These are phyloP conservation scores for Dorcus parallelipipedus DNA, from an alignment of 2,888 invertebrate genomes.

Conservation along the genomic window DNA sequence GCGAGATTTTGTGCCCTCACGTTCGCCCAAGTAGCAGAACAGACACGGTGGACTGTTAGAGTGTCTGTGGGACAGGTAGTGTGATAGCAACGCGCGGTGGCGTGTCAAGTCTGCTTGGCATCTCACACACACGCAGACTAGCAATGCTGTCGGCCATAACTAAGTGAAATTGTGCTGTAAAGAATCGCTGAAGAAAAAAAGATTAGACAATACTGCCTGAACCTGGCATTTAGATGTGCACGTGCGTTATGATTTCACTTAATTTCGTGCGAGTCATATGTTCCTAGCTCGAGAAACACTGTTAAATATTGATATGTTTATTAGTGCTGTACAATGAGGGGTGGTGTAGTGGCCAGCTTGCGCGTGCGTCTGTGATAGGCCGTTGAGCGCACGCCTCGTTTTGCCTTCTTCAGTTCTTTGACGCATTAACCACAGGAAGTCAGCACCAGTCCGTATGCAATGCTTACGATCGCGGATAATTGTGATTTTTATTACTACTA, in stretches of 20 bases:
- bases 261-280: constrained; percentile 44
- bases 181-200: constrained; percentile 12
- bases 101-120: constrained; percentile 9
- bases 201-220: constrained; percentile 34
- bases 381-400: constrained; percentile 33
- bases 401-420: constrained; percentile 17
- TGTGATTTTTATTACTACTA: constrained; percentile 18
- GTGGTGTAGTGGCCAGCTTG: constrained; percentile 25
- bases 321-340: constrained; percentile 39
- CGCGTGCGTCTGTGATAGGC: constrained; percentile 47
- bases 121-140: constrained; percentile 13
- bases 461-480: constrained; percentile 14
- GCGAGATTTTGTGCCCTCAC: constrained; percentile 45
- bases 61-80: constrained; percentile 32
- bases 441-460: constrained; percentile 11
- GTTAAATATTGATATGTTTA: constrained; percentile 41
- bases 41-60: constrained; percentile 18
- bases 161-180: constrained; percentile 25
- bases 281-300: constrained; percentile 44
- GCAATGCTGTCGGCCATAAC: constrained; percentile 24
- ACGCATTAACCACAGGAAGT: constrained; percentile 19
- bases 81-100: constrained; percentile 20
- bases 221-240: constrained; percentile 39
- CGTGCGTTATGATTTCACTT: constrained; percentile 37
- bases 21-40: constrained; percentile 47